These are phyloP conservation scores for Notechis scutatus DNA, from an alignment of 2,113 vertebrate species.

Conservation along the genomic window DNA sequence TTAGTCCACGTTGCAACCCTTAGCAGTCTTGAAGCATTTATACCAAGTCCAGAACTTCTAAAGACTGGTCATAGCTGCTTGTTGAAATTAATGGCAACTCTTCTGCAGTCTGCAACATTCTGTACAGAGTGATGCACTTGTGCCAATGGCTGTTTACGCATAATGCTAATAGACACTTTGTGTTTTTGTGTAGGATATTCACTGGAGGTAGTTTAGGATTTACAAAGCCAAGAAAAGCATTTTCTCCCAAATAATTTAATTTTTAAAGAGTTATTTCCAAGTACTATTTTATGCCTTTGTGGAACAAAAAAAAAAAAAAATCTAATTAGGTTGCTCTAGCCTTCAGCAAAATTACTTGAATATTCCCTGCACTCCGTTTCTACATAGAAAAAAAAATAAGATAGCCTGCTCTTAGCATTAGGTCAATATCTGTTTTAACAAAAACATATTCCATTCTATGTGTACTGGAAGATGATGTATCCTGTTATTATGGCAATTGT, in stretches of 20 bases:
- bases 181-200: neutral
- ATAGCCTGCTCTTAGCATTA: slow-evolving; percentile 49
- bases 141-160: neutral
- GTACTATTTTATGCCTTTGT: slow-evolving; percentile 46
- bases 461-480: slow-evolving; percentile 32
- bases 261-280: slow-evolving; percentile 55
- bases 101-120: neutral
- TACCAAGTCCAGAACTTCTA: neutral
- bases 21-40: neutral
- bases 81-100: neutral
- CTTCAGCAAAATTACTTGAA: slow-evolving; percentile 51
- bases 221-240: neutral
- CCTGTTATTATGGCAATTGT: slow-evolving; percentile 45
- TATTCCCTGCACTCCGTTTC: slow-evolving; percentile 40
- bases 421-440: slow-evolving; percentile 41
- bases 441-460: slow-evolving; percentile 4
- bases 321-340: slow-evolving; percentile 61
- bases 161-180: neutral
- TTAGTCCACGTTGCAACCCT: neutral
- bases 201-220: slow-evolving; percentile 20
- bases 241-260: slow-evolving; percentile 52
- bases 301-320: slow-evolving; percentile 39
- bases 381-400: slow-evolving; percentile 47
- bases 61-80: neutral
- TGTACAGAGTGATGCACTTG: neutral